A percentile compares a stretch with the other conserved stretches of the same genome.
Conservation (phyloP, 2,888 invertebrate species). For the Shargacucullia verbasci region DNA sequence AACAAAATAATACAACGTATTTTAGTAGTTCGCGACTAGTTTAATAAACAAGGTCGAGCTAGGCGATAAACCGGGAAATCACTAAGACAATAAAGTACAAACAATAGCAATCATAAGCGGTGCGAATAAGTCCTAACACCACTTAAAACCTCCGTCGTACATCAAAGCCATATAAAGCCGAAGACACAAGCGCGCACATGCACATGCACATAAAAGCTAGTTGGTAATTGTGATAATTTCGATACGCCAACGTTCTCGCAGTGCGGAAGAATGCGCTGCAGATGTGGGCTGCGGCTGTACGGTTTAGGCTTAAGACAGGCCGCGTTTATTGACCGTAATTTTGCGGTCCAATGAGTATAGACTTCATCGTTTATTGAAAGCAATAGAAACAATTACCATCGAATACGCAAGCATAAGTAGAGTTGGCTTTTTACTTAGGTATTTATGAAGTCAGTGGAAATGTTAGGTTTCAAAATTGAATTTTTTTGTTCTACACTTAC, state of each 20-base stretch:
- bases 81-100: too few relatives aligned
- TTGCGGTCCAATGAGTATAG: slow-evolving; percentile 25
- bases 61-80: too few relatives aligned
- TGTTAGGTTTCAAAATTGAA: too few relatives aligned
- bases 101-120: neutral
- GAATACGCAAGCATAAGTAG: neutral
- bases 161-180: neutral
- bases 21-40: too few relatives aligned
- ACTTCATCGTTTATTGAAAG: slow-evolving; percentile 28
- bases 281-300: slow-evolving; percentile 37
- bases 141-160: neutral
- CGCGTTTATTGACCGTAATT: slow-evolving; percentile 70
- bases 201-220: slow-evolving; percentile 16
- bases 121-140: slow-evolving; percentile 9
- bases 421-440: too few relatives aligned
- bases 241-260: slow-evolving; percentile 32
- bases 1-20: too few relatives aligned
- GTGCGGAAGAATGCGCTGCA: slow-evolving; percentile 26
- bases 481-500: too few relatives aligned
- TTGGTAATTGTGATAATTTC: slow-evolving; percentile 41
- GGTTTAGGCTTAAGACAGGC: slow-evolving; percentile 25
- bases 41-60: too few relatives aligned
- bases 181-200: neutral
- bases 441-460: too few relatives aligned
- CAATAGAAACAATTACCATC: slow-evolving; percentile 15